Evolutionary conservation across 1,140 invertebrate genomes (phyloP), one percentile per base, ranked within the genome.

Genomic region (Brachionus angularis): DNA sequence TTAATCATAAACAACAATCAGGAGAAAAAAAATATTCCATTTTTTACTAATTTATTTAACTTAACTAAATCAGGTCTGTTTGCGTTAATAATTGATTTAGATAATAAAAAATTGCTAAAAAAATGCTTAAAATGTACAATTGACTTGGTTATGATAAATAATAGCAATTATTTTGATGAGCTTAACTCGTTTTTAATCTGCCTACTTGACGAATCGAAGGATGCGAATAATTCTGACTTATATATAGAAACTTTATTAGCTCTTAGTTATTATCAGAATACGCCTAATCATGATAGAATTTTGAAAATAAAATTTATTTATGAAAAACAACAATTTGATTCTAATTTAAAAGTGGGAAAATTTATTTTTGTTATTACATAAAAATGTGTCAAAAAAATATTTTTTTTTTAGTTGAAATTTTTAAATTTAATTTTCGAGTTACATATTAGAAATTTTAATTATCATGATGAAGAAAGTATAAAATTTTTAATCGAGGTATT

Each of bases 371-470:
- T n/a, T n/a, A n/a, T n/a, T n/a, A n/a, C n/a, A n/a, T n/a, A n/a
- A n/a, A n/a, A n/a, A n/a, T n/a, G 16, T 36, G 8, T 58, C 23
- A 29, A 29, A 39, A 58, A 58, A 42, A 29, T 58, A 25, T 5
- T 25, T 25, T 25, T 1, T 50, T 50, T 5, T 12, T 36, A 67
- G 62, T 21, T 67, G 1, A 67, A 67, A 67, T 23, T 16, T 29
- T 36, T 67, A 10, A 67, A 67, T 47, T 47, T 67, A 14, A 34
- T 50, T 5, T 67, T 67, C 16, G 62, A 67, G 25, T 27, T 67
- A 7, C 25, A 47, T 10, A 27, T 47, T 14, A 27, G 62, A 67
- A 31, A 29, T 36, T 39, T 39, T 23, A 3, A 58, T 58, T 14
- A 12, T 5, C 1, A 18, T 5, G 29, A 33, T 3, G 10, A 27